phyloP scores from a whole-genome alignment of 2,113 vertebrate genomes.

The Polyodon spathula region DNA sequence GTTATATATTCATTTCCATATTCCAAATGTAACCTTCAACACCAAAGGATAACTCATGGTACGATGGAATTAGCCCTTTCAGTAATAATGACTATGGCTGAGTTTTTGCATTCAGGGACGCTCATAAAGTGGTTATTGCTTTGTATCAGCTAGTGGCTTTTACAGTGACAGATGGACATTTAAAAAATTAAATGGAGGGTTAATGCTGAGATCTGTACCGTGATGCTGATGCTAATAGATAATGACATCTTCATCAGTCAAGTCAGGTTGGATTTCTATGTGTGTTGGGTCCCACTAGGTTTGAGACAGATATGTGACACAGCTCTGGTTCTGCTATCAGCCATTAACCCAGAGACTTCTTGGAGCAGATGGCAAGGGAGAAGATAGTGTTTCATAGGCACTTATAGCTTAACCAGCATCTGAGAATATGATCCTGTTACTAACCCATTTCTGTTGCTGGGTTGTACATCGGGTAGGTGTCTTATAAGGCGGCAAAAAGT shows the following conservation, averaged over 20 bases:
- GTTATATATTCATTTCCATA: neutral
- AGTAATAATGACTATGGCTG: conserved; percentile 2
- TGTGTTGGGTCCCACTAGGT: conserved; percentile 18
- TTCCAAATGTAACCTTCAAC: conserved; percentile 7
- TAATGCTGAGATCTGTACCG: neutral
- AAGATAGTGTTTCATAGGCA: conserved; percentile 21
- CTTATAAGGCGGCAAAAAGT: neutral
- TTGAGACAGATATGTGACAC: conserved; percentile 27
- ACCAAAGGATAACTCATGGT: conserved; percentile 1
- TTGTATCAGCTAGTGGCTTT: neutral
- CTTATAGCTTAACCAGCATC: conserved; percentile 26
- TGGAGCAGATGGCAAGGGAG: conserved; percentile 28
- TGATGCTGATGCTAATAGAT: conserved; percentile 21
- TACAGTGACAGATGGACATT: conserved; percentile 5
- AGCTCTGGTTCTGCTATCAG: conserved; percentile 22
- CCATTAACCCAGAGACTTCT: conserved; percentile 16
- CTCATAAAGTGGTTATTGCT: neutral
- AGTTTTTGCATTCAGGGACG: neutral
- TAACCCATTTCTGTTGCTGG: conserved; percentile 15
- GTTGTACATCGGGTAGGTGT: neutral
- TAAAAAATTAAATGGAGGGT: conserved; percentile 22
- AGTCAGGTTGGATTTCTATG: conserved; percentile 23
- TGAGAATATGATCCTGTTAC: conserved; percentile 21
- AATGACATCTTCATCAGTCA: conserved; percentile 14
- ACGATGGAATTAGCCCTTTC: neutral